Evolutionary conservation across 2,888 invertebrate species (phyloP).

Genomic region (Platynereis dumerilii): DNA sequence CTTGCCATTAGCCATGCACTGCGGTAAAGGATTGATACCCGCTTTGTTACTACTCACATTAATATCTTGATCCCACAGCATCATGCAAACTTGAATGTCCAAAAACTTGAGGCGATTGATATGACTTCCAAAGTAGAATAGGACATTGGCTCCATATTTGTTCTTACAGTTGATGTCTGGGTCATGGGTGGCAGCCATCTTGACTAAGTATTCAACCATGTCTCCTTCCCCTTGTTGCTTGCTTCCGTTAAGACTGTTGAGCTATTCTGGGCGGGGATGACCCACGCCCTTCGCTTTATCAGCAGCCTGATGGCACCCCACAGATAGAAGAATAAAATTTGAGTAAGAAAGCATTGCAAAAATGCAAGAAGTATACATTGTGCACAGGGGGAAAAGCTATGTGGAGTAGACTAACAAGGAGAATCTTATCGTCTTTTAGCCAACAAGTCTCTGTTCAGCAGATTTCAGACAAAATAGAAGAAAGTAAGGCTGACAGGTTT

Average conservation of each 20-base stretch:
- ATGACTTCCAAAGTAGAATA: constrained; percentile 38
- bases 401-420: no score
- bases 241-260: no score
- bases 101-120: constrained; percentile 29
- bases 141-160: constrained; percentile 37
- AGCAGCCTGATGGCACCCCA: constrained; percentile 37
- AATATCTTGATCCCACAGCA: constrained; percentile 28
- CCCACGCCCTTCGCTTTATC: constrained; percentile 32
- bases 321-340: constrained; percentile 5
- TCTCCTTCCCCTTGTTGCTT: no score
- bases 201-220: constrained; percentile 28
- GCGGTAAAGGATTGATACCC: constrained; percentile 30
- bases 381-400: no score
- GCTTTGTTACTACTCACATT: constrained; percentile 26
- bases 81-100: constrained; percentile 24
- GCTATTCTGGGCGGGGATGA: constrained; percentile 34
- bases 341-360: no score
- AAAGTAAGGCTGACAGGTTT: no score
- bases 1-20: constrained; percentile 23
- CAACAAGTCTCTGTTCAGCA: no score
- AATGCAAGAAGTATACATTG: no score
- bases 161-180: constrained; percentile 37
- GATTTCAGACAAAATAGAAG: no score
- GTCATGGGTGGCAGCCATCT: constrained; percentile 26
- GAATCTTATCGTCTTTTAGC: no score